Evolutionary conservation across 1,140 invertebrate species (phyloP), one percentile per base, ranked within the genome.

Genomic region (Monochamus saltuarius): DNA sequence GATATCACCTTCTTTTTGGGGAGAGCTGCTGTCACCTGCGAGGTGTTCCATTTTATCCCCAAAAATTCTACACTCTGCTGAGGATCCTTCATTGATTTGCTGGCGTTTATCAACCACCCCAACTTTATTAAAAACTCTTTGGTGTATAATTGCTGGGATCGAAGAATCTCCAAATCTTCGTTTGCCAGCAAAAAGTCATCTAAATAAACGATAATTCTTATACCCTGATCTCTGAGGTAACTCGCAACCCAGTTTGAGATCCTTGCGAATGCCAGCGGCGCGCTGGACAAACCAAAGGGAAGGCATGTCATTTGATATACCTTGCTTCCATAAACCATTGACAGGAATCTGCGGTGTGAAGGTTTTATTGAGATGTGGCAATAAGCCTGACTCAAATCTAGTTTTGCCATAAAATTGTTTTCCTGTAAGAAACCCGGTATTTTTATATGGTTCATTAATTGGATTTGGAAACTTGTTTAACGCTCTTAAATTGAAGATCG

Each of bases 291-390:
- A 9, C 68, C 70, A 40, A 73, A 72, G 0, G 70, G 64, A 58
- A 74, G 63, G 51, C 73, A 75, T 0, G 67, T 75, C 66, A 75
- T 72, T 50, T 74, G 54, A 4, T 65, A 38, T 1, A 74, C 9
- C 40, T 10, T 16, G 7, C 53, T 49, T 34, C 47, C 39, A 46
- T 56, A 56, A 4, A 45, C 34, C 14, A 71, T 17, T 17, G 52
- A 54, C 4, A 65, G 55, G 47, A 61, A 70, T 51, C 63, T 67
- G 8, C 59, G 63, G 56, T 71, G 71, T 17, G 51, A 34, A 1
- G 9, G 14, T 47, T 52, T 59, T 34, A 59, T 45, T 7, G 50
- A 49, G 7, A 59, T 40, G n/a, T 59, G 57, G 49, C 52, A 59
- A 37, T 59, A 59, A 14, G 45, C 50, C 17, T 54, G 57, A 29